Base-by-base conservation (phyloP, 1,140 invertebrate species). In the Macrocentrus cingulum region DNA sequence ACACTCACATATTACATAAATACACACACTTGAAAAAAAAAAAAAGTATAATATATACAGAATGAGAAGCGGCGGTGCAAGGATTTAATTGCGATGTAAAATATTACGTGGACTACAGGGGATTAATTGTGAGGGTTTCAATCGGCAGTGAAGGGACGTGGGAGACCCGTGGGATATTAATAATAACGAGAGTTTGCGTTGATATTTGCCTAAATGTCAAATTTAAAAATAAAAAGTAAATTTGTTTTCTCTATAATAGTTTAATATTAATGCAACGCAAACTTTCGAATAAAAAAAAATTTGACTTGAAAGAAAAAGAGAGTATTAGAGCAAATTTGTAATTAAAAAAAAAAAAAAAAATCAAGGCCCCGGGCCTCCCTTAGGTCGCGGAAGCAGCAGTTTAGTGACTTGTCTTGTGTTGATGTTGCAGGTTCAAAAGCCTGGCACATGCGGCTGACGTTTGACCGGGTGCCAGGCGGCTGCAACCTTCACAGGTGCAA, bases 371-470 rank as follows among this genome's bases (percentile, higher is more conserved):
- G 42, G 54, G 54, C 18, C 54, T 48, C 49, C 50, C 42, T 44
- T 62, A 50, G 42, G 61, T 64, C 74, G 66, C 68, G 66, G 66
- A 70, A 69, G 66, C 66, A 77, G 71, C 68, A 70, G 70, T 74
- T 80, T 74, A 81, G 81, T 79, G 78, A 81, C 75, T 81, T 82
- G 81, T 83, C 82, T 82, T 84, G 80, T 80, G 78, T 81, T 81
- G 81, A 82, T 85, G 83, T 88, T 88, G 84, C 87, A 92, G 90
- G 89, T 86, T 90, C 89, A 81, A 91, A 90, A 88, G 88, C 89
- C 84, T 91, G 89, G 89, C 89, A 91, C 84, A 92, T 91, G 89
- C 87, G 89, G 83, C 88, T 91, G 81, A 91, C 89, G 78, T 92
- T 91, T 85, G 90, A 92, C 84, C 88, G 89, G 70, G 85, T 91